These are phyloP conservation scores for Bos indicus DNA, from an alignment of 2,113 vertebrate genomes.

Conservation along the genomic window DNA sequence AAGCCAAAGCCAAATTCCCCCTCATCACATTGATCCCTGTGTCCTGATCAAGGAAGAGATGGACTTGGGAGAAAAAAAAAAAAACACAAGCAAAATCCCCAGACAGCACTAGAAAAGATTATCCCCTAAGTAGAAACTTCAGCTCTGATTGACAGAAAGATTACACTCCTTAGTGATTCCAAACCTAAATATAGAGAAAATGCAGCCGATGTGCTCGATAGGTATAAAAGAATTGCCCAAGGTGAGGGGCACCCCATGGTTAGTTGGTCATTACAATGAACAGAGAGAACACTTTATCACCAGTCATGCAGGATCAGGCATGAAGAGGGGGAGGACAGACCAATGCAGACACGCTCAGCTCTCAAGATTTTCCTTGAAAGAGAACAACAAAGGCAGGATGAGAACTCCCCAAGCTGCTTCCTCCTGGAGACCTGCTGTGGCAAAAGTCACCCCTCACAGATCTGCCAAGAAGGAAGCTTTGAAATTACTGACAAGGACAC, in stretches of 20 bases:
- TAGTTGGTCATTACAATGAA: background rate
- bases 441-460: background rate
- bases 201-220: background rate
- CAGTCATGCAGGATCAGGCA: background rate
- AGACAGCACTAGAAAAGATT: background rate
- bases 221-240: background rate
- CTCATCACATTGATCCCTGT: background rate
- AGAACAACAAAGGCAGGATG: slow-evolving; percentile 61
- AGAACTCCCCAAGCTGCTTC: slow-evolving; percentile 44
- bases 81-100: background rate
- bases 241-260: background rate
- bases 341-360: background rate
- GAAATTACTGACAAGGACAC: background rate
- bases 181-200: slow-evolving; percentile 1
- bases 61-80: background rate
- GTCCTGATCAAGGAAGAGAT: background rate
- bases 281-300: background rate
- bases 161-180: background rate
- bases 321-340: background rate
- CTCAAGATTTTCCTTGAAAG: slow-evolving; percentile 66
- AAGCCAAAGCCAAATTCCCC: background rate
- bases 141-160: slow-evolving; percentile 41
- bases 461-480: slow-evolving; percentile 25
- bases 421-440: background rate
- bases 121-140: background rate